phyloP scores from a whole-genome alignment of 2,888 invertebrate genomes.

The Hermodice carunculata region DNA sequence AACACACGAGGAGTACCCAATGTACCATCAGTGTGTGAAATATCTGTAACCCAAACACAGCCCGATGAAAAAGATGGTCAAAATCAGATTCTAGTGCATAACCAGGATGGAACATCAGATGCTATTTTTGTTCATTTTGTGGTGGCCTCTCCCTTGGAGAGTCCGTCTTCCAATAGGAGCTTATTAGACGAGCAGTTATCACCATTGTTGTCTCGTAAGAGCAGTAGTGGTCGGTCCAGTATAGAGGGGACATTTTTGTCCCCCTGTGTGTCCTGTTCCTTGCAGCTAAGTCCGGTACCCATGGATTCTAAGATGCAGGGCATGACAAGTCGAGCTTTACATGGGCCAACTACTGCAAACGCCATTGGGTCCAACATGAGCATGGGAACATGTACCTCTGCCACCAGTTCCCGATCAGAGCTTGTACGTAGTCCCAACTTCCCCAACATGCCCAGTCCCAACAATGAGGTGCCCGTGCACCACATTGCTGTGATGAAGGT shows the following conservation, averaged over 20 bases:
- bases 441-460: constrained; percentile 36
- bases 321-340: no score
- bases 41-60: constrained; percentile 12
- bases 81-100: not conserved
- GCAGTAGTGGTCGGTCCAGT: no score
- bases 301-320: no score
- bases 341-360: no score
- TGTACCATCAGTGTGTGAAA: constrained; percentile 13
- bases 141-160: constrained; percentile 54
- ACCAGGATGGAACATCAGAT: not conserved
- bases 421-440: constrained; percentile 8
- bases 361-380: not conserved
- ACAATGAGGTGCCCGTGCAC: constrained; percentile 58
- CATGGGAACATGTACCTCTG: constrained; percentile 6
- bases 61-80: not conserved
- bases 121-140: constrained; percentile 65
- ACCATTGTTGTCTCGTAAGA: constrained; percentile 5
- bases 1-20: constrained; percentile 13
- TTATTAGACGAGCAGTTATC: constrained; percentile 16
- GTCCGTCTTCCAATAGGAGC: constrained; percentile 26
- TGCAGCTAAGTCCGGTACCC: no score
- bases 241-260: no score
- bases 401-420: constrained; percentile 15
- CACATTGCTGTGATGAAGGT: constrained; percentile 64
- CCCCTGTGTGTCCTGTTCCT: no score